Base-by-base conservation (phyloP, 2,888 invertebrate genomes). In the Dione juno region DNA sequence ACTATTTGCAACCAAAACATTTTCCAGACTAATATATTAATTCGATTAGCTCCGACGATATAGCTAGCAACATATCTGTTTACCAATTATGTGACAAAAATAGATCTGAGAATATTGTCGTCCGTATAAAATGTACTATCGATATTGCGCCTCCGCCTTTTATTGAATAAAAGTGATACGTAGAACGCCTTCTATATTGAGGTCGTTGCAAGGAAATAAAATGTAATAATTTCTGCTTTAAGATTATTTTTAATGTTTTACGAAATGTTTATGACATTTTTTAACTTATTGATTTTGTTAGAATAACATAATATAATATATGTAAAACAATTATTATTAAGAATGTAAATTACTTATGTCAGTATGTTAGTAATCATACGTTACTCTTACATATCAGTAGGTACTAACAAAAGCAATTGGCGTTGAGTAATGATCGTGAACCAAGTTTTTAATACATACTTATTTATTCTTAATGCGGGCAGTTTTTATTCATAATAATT, bases 1-100 rank as follows among this genome's bases (percentile, higher is more conserved):
- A 78, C 76, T 82, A 48, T 53, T 58, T 66, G 66, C 58, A 70
- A 66, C 61, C 40, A 73, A 73, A 71, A 68, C 53, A 63, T 67
- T 69, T 68, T 67, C 57, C 40, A 69, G 50, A 52, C 43, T 64
- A 64, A 53, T 63, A 66, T 53, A 59, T 65, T 70, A 69, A 65
- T 66, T 64, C 43, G 53, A 41, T 28, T 52, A 64, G 28, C 45
- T 52, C 14, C 52, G 40, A 19, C 14, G 35, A 58, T 52, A 58
- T 16, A 63, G 61, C n/a, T 58, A 21, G 40, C 40, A n/a, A 59
- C 45, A 16, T 63, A 69, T 59, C 50, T 41, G 53, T 57, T 66
- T 45, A 66, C 45, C 37, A 41, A 70, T 59, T 67, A 63, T 28
- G 19, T 5, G 28, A 48, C 28, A 48, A 52, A 72, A 70, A 67